Percentiles rank a stretch among this genome's conserved stretches.
These are phyloP conservation scores for Pangasius larnaudii DNA, from an alignment of 2,797 vertebrate species.

Conservation along the genomic window DNA sequence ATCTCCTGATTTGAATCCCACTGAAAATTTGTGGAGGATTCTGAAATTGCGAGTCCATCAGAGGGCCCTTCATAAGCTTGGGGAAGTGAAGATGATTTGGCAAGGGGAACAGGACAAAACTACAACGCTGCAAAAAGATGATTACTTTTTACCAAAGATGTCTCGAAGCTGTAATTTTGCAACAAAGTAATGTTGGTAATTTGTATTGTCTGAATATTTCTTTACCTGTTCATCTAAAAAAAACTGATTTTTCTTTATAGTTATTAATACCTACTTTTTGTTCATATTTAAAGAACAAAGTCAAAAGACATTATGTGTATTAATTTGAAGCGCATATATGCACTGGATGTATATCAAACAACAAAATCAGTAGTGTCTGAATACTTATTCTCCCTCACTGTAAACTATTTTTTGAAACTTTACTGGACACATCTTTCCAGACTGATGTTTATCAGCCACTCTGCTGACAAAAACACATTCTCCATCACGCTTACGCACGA, in stretches of 20 bases:
- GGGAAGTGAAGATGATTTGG: not conserved
- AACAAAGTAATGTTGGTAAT: not conserved
- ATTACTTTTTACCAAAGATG: not conserved
- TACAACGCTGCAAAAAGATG: not conserved
- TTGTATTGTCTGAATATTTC: not conserved
- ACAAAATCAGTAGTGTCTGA: not conserved
- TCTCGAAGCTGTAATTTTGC: not conserved
- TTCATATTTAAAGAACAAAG: not conserved
- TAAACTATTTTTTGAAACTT: not conserved
- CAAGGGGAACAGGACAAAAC: not conserved
- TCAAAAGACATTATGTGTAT: not conserved
- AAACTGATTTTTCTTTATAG: not conserved
- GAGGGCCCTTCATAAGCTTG: not conserved
- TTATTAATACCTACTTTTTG: not conserved
- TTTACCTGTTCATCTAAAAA: not conserved
- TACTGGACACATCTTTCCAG: not conserved
- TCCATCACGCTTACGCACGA: slow-evolving; percentile 6
- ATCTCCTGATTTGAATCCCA: not conserved
- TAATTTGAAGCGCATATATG: not conserved
- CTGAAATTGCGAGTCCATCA: not conserved
- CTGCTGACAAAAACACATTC: not conserved
- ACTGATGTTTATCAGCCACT: not conserved
- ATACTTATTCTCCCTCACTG: not conserved
- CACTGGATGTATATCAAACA: not conserved
- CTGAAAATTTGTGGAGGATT: not conserved